Percentiles rank a stretch among this genome's conserved stretches.
These are phyloP conservation scores for Sebastes minor DNA, from an alignment of 2,797 vertebrate genomes.

Conservation along the genomic window DNA sequence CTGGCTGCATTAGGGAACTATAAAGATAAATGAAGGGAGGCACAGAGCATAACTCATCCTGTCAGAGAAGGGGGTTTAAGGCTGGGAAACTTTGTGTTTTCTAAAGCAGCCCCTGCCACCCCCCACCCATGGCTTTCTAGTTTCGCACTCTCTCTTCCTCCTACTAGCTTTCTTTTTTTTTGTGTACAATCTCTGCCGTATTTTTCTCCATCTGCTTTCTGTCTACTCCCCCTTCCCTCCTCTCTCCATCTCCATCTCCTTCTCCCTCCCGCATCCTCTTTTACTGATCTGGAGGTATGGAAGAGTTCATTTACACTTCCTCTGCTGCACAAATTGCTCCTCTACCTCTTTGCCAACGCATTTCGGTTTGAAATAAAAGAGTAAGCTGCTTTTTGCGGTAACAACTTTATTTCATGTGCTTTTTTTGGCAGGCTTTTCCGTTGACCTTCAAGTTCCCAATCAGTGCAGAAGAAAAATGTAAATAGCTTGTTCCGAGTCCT, in stretches of 20 bases:
- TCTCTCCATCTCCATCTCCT: slow-evolving; percentile 10
- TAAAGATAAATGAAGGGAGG: slow-evolving; percentile 84
- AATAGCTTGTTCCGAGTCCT: slow-evolving; percentile 63
- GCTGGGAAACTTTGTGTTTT: slow-evolving; percentile 78
- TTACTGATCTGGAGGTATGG: slow-evolving; percentile 65
- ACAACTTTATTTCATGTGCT: slow-evolving; percentile 63
- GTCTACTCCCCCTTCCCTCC: slow-evolving; percentile 12
- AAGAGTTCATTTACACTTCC: slow-evolving; percentile 75
- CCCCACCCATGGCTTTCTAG: slow-evolving; percentile 44
- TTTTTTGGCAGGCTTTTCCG: slow-evolving; percentile 66
- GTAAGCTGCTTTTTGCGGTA: slow-evolving; percentile 64
- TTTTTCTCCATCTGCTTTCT: slow-evolving; percentile 66
- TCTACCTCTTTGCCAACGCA: slow-evolving; percentile 69
- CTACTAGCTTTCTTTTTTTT: slow-evolving; percentile 23
- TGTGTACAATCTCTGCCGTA: slow-evolving; percentile 31
- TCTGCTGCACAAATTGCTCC: slow-evolving; percentile 73
- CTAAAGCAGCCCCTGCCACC: slow-evolving; percentile 54
- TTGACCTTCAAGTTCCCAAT: slow-evolving; percentile 80
- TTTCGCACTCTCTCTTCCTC: slow-evolving; percentile 42
- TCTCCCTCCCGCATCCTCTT: slow-evolving; percentile 21
- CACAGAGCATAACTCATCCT: slow-evolving; percentile 82
- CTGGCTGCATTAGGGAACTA: slow-evolving; percentile 82
- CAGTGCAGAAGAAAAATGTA: slow-evolving; percentile 70
- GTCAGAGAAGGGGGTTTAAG: slow-evolving; percentile 76
- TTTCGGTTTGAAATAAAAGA: slow-evolving; percentile 76